phyloP scores from a whole-genome alignment of 2,888 invertebrate species.

The Drosophila engyochracea region DNA sequence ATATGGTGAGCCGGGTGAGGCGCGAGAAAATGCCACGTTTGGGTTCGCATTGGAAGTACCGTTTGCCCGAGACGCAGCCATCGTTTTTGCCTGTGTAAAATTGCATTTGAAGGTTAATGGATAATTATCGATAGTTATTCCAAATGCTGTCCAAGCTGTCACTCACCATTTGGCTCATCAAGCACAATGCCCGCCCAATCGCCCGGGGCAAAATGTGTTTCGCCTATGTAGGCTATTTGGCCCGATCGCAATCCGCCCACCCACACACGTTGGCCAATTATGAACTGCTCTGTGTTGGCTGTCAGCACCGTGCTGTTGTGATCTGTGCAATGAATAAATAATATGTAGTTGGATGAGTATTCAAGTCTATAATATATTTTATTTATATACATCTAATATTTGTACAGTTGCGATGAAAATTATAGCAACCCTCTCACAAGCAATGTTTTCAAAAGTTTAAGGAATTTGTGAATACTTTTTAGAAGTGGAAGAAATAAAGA shows the following conservation, averaged over 20 bases:
- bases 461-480: background rate
- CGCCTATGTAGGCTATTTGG: slow-evolving; percentile 93
- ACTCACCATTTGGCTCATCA: slow-evolving; percentile 94
- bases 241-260: slow-evolving; percentile 97
- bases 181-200: slow-evolving; percentile 99
- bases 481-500: background rate
- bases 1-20: slow-evolving; percentile 92
- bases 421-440: background rate
- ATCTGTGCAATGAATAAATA: slow-evolving; percentile 83
- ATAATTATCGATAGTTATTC: background rate
- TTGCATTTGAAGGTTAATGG: slow-evolving; percentile 17
- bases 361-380: background rate
- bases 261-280: slow-evolving; percentile 97
- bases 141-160: slow-evolving; percentile 9
- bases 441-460: background rate
- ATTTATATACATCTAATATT: background rate
- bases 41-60: slow-evolving; percentile 97
- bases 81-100: slow-evolving; percentile 94
- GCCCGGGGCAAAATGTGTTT: slow-evolving; percentile 98
- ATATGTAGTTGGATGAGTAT: slow-evolving; percentile 3
- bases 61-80: slow-evolving; percentile 95
- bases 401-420: background rate
- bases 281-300: slow-evolving; percentile 97
- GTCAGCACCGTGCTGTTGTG: slow-evolving; percentile 94
- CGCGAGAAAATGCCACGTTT: slow-evolving; percentile 97